Percentiles rank a stretch among this genome's conserved stretches.
Evolutionary conservation across 2,797 vertebrate species (phyloP).

Genomic region (Aulostomus chinensis): DNA sequence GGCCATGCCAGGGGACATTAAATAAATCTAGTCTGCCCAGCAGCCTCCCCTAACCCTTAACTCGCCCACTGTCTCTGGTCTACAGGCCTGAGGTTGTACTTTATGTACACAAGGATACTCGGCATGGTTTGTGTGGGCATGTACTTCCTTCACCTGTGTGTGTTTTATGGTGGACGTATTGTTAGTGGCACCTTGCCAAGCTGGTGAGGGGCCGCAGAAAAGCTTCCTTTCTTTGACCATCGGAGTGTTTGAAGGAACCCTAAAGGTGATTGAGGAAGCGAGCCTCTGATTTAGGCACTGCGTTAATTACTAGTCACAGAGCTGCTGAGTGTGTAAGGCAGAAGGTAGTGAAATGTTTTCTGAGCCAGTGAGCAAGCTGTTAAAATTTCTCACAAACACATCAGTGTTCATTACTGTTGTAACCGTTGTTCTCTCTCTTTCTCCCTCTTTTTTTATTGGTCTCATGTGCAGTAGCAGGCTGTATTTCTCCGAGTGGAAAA

Average conservation of each 20-base stretch:
- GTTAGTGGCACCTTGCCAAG: constrained; percentile 39
- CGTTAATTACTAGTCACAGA: constrained; percentile 62
- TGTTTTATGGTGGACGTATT: constrained; percentile 24
- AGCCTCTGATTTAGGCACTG: constrained; percentile 54
- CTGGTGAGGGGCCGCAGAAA: constrained; percentile 19
- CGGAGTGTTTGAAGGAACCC: constrained; percentile 50
- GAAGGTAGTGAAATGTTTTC: constrained; percentile 56
- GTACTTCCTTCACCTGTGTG: constrained; percentile 8
- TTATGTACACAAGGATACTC: constrained; percentile 23
- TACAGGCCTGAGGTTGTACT: constrained; percentile 21
- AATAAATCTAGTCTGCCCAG: constrained; percentile 54
- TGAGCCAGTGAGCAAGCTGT: constrained; percentile 55
- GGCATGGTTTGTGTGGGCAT: constrained; percentile 1
- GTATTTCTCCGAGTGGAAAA: constrained; percentile 39
- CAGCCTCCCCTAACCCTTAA: constrained; percentile 2
- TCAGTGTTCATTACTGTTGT: constrained; percentile 66
- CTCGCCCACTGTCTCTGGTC: constrained; percentile 6
- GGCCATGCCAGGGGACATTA: constrained; percentile 56
- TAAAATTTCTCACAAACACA: constrained; percentile 66
- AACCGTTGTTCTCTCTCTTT: constrained; percentile 31
- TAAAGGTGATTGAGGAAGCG: constrained; percentile 67
- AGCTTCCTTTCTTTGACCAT: constrained; percentile 32
- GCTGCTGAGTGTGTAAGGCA: constrained; percentile 51
- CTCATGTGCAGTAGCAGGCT: constrained; percentile 49
- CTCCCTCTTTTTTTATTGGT: constrained; percentile 35